A percentile compares a stretch with the other conserved stretches of the same genome.
These are phyloP conservation scores for Polyodon spathula DNA, from an alignment of 2,113 vertebrate genomes.

Conservation along the genomic window DNA sequence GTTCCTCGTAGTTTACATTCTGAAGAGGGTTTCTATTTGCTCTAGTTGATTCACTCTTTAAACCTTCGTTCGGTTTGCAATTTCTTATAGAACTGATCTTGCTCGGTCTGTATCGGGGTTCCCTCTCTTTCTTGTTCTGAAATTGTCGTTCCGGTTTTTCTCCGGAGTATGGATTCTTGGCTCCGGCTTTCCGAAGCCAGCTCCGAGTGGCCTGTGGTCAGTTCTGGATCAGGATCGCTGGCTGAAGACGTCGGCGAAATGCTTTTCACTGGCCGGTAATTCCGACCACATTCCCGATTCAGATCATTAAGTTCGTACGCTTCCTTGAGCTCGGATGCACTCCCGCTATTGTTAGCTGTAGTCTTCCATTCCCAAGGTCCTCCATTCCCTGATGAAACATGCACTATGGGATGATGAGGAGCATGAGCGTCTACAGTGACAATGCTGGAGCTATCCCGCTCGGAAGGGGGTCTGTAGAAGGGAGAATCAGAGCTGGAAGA, in stretches of 20 bases:
- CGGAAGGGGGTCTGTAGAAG: conserved; percentile 69
- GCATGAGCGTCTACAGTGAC: conserved; percentile 81
- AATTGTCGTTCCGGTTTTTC: conserved; percentile 47
- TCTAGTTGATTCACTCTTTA: conserved; percentile 52
- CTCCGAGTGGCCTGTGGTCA: conserved; percentile 48
- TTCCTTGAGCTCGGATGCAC: conserved; percentile 34
- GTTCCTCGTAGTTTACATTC: no score
- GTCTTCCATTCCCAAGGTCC: conserved; percentile 67
- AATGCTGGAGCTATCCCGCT: conserved; percentile 68
- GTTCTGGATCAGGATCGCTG: conserved; percentile 57
- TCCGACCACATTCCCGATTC: conserved; percentile 49
- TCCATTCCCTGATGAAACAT: conserved; percentile 59
- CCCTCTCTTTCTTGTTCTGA: conserved; percentile 45
- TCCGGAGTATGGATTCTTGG: conserved; percentile 66
- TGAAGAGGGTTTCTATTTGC: conserved; percentile 1
- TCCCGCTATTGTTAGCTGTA: conserved; percentile 43
- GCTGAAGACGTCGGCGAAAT: conserved; percentile 55
- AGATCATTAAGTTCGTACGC: conserved; percentile 62
- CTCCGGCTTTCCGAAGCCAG: conserved; percentile 46
- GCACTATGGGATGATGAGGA: conserved; percentile 73
- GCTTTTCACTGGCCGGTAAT: conserved; percentile 53
- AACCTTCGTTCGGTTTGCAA: conserved; percentile 60
- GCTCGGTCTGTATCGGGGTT: conserved; percentile 43
- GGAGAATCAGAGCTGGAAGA: conserved; percentile 79
- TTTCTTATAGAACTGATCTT: conserved; percentile 74